Conservation (phyloP, 2,113 vertebrate genomes). For the Syrrhaptes paradoxus region DNA sequence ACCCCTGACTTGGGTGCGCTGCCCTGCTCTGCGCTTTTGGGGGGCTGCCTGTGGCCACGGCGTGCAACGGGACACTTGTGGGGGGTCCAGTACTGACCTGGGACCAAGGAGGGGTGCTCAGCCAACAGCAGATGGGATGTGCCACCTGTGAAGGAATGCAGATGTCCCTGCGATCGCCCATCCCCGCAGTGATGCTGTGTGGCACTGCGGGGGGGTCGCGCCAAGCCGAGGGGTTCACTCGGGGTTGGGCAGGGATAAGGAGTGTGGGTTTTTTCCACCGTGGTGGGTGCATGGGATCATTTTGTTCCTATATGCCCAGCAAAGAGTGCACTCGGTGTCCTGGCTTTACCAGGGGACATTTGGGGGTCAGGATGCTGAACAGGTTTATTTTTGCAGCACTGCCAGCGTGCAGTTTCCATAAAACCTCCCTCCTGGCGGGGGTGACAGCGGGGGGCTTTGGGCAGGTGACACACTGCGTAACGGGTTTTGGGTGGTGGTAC, state of each 20-base stretch:
- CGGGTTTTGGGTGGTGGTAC: accelerated
- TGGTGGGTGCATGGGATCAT: accelerated
- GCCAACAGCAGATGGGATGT: neutral
- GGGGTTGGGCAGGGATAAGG: neutral
- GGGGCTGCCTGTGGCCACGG: neutral
- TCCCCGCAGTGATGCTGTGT: accelerated
- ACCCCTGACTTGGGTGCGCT: neutral
- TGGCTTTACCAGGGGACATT: neutral
- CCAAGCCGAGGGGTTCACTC: neutral
- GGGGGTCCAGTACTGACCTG: slow-evolving; percentile 10
- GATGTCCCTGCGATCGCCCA: neutral
- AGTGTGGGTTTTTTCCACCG: accelerated
- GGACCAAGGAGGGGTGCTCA: neutral
- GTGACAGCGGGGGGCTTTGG: neutral
- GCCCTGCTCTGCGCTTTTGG: neutral
- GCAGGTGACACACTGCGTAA: accelerated
- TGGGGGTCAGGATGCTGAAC: neutral
- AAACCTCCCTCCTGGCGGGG: neutral
- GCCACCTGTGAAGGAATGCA: slow-evolving; percentile 12
- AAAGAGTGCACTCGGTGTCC: neutral
- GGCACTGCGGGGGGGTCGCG: neutral
- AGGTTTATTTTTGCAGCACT: neutral
- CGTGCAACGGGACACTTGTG: accelerated
- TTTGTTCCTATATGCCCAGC: neutral
- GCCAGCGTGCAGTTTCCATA: too few relatives aligned